These are phyloP conservation scores for Atrichornis clamosus DNA, from an alignment of 2,113 vertebrate species.

Conservation along the genomic window DNA sequence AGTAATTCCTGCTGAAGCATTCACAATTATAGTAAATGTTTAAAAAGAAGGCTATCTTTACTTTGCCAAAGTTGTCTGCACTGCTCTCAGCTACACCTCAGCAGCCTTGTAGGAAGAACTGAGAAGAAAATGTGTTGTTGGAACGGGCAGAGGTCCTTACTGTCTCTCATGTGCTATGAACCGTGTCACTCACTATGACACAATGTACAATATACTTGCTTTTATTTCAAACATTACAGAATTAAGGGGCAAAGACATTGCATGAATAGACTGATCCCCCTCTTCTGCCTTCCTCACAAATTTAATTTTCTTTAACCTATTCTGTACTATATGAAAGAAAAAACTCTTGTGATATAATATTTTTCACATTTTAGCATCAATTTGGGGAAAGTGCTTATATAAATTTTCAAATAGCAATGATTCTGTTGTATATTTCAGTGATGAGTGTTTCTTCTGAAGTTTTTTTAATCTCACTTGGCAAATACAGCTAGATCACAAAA, in stretches of 20 bases:
- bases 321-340: not conserved
- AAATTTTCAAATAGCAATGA: not conserved
- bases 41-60: not conserved
- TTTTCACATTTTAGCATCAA: not conserved
- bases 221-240: not conserved
- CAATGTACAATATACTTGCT: not conserved
- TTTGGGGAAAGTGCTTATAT: not conserved
- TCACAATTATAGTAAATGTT: not conserved
- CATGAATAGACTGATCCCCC: not conserved
- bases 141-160: not conserved
- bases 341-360: not conserved
- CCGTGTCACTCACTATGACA: not conserved
- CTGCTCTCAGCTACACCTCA: not conserved
- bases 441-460: not conserved
- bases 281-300: not conserved
- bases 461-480: not conserved
- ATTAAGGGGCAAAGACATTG: not conserved
- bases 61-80: not conserved
- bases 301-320: not conserved
- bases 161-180: not conserved
- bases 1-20: not conserved
- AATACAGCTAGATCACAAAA: not conserved
- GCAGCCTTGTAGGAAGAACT: not conserved
- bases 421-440: not conserved
- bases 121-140: not conserved